phyloP scores from a whole-genome alignment of 2,113 vertebrate species.

The Lynx canadensis region DNA sequence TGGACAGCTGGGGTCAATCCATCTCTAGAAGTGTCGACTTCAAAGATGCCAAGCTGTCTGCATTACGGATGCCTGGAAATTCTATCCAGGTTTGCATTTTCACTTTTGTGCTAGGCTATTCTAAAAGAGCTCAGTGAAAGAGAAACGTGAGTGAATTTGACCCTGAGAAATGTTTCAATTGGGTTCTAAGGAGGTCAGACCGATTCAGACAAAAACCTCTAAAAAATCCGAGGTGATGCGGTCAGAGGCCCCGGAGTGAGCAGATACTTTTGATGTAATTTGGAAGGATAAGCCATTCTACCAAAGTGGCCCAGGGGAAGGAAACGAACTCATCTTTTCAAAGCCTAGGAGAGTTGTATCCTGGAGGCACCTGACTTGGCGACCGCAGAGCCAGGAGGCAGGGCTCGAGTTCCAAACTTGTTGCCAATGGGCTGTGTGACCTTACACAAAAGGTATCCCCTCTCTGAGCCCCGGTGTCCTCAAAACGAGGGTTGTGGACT shows the following conservation, averaged over 20 bases:
- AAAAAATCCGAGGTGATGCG: background rate
- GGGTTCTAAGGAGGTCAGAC: background rate
- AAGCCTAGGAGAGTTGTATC: background rate
- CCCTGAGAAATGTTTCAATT: background rate
- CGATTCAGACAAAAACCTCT: background rate
- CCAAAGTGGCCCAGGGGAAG: background rate
- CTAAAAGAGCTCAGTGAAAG: background rate
- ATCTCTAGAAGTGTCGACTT: background rate
- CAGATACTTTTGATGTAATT: background rate
- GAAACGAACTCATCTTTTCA: background rate
- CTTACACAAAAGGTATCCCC: background rate
- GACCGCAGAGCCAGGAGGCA: background rate
- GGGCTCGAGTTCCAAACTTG: background rate
- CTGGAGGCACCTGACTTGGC: background rate
- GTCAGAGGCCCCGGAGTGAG: background rate
- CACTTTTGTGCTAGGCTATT: background rate
- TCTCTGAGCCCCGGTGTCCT: constrained; percentile 7
- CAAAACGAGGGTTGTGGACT: background rate
- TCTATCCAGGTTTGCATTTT: background rate
- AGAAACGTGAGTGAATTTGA: background rate
- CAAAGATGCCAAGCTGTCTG: background rate
- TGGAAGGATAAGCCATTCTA: background rate
- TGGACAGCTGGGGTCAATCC: background rate
- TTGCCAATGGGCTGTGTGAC: background rate
- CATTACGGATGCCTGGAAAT: background rate